Base-by-base conservation (phyloP, 2,797 vertebrate species). In the Hafferia zeledoni region DNA sequence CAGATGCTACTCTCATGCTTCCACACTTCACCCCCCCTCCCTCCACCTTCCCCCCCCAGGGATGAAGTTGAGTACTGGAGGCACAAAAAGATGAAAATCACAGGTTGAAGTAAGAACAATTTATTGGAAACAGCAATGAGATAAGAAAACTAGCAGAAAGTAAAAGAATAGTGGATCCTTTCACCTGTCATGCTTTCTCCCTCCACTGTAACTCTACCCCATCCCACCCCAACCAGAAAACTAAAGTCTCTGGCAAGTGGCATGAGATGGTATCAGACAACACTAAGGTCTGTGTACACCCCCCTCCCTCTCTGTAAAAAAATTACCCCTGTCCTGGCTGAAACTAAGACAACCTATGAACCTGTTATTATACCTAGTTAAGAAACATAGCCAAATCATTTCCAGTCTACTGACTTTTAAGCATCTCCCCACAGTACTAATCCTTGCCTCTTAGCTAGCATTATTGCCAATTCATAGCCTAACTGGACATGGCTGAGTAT, bases 381-480 rank as follows among this genome's bases (percentile, higher is more conserved):
- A 81, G 60, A 91, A 93, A 75, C 17, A 22, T 14, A 64, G 6
- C 8, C 33, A 81, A 68, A 61, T 39, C 5, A 2, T 59, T 74
- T 25, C 5, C 14, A 49, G 0, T 59, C 4, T 46, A 91, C 69
- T n/a, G 17, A 68, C 3, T 39, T 72, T 24, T 47, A 14, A 47
- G 2, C 2, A 0, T 19, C 28, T 81, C 19, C 10, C 22, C 50
- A 6, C 6, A 25, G 24, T 33, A 12, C 4, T 68, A 86, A n/a
- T n/a, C 35, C 35, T 77, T 63, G 80, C 56, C 9, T 8, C 3
- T 50, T 52, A 37, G 8, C 4, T 47, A 65, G 7, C 5, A 28
- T 53, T 50, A 43, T 35, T 77, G 55, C 5, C 68, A 19, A 60
- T 68, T 41, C 9, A 43, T 28, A 27, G 3, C 31, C 4, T 6